Percentiles rank a stretch among this genome's conserved stretches.
Conservation (phyloP, 2,113 vertebrate genomes). For the Archilochus colubris region DNA sequence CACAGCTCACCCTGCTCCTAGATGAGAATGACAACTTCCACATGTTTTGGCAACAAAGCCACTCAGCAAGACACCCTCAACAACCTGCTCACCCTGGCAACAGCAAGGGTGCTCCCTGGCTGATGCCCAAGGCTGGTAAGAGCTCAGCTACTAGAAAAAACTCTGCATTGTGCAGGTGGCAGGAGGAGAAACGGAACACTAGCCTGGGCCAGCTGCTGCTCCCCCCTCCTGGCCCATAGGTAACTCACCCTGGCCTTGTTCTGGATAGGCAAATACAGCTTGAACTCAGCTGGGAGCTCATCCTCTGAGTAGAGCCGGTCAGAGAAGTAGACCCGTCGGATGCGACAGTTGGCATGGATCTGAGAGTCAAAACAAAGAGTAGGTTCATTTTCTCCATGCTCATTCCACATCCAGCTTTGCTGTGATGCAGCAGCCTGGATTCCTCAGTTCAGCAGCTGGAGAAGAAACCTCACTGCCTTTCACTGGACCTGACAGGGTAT, state of each 20-base stretch:
- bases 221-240: neutral
- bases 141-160: neutral
- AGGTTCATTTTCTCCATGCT: neutral
- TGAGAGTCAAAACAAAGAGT: conserved; percentile 53
- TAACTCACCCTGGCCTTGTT: conserved; percentile 93
- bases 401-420: neutral
- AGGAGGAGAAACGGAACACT: neutral
- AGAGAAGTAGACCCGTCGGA: conserved; percentile 96
- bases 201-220: neutral
- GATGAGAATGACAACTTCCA: neutral
- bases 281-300: conserved; percentile 96
- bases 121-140: neutral
- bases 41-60: neutral
- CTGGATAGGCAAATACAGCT: conserved; percentile 93
- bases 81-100: neutral
- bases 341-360: conserved; percentile 97
- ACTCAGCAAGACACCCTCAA: neutral
- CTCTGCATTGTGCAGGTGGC: neutral
- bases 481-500: neutral
- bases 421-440: neutral
- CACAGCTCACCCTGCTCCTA: neutral
- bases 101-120: neutral
- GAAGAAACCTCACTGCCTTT: neutral
- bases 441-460: neutral
- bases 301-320: conserved; percentile 96